These are phyloP conservation scores for Glyphotaelius pellucidus DNA, from an alignment of 2,888 invertebrate genomes.

Conservation along the genomic window DNA sequence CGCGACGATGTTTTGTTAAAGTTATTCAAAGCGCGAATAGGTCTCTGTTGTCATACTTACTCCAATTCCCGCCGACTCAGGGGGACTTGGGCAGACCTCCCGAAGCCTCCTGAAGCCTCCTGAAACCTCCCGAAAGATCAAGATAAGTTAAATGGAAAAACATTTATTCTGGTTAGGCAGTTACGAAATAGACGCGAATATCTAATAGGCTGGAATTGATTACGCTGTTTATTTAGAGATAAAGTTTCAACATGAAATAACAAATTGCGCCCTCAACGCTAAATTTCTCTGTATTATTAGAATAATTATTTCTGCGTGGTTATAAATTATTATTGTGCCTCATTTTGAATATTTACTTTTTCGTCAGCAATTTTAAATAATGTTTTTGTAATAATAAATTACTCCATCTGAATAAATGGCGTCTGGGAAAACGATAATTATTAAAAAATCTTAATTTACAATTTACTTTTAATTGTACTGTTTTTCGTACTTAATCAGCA, in stretches of 20 bases:
- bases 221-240: conserved; percentile 51
- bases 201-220: conserved; percentile 54
- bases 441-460: too few relatives aligned
- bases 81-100: not conserved
- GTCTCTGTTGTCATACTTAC: conserved; percentile 23
- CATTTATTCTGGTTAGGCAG: conserved; percentile 48
- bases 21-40: not conserved
- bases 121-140: conserved; percentile 36
- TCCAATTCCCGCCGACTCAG: conserved; percentile 35
- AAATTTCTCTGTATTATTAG: conserved; percentile 9
- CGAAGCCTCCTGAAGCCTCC: conserved; percentile 5
- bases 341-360: not conserved
- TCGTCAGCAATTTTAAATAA: not conserved
- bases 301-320: not conserved
- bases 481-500: too few relatives aligned
- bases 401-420: not conserved
- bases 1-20: not conserved
- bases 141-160: conserved; percentile 51
- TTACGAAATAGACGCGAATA: conserved; percentile 43
- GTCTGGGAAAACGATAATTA: not conserved
- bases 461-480: too few relatives aligned
- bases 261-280: conserved; percentile 34
- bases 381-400: not conserved
- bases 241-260: conserved; percentile 49
- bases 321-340: not conserved